phyloP scores from a whole-genome alignment of 2,888 invertebrate species.

The Hirtodrosophila trivittata region DNA sequence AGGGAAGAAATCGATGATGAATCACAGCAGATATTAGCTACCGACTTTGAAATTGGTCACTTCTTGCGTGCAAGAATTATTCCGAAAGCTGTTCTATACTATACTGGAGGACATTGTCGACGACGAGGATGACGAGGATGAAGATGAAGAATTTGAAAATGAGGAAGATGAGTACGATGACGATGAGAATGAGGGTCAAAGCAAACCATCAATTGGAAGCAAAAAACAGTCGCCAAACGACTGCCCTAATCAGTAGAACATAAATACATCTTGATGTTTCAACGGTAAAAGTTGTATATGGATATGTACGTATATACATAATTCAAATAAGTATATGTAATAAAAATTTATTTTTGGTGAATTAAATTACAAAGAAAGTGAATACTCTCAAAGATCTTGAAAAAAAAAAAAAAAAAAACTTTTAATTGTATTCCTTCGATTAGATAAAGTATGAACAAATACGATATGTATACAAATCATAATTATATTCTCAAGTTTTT shows the following conservation, averaged over 20 bases:
- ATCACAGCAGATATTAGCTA: constrained; percentile 91
- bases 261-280: constrained; percentile 29
- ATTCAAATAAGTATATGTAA: constrained; percentile 49
- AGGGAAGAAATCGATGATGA: constrained; percentile 94
- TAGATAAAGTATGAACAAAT: no score
- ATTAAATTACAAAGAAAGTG: not conserved
- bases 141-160: constrained; percentile 87
- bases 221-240: constrained; percentile 85
- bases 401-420: no score
- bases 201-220: constrained; percentile 66
- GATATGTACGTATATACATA: no score
- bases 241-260: constrained; percentile 90
- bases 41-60: constrained; percentile 99
- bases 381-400: no score
- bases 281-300: constrained; percentile 40
- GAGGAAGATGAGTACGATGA: constrained; percentile 86
- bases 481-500: no score
- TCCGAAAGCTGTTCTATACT: constrained; percentile 98
- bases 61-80: constrained; percentile 98
- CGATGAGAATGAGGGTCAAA: constrained; percentile 87
- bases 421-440: no score
- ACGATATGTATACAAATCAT: no score
- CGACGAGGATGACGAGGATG: constrained; percentile 89
- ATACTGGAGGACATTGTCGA: constrained; percentile 95
- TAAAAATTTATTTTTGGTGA: constrained; percentile 22